A percentile compares a stretch with the other conserved stretches of the same genome.
phyloP scores from a whole-genome alignment of 1,140 invertebrate species.

The Drosophila pandora region DNA sequence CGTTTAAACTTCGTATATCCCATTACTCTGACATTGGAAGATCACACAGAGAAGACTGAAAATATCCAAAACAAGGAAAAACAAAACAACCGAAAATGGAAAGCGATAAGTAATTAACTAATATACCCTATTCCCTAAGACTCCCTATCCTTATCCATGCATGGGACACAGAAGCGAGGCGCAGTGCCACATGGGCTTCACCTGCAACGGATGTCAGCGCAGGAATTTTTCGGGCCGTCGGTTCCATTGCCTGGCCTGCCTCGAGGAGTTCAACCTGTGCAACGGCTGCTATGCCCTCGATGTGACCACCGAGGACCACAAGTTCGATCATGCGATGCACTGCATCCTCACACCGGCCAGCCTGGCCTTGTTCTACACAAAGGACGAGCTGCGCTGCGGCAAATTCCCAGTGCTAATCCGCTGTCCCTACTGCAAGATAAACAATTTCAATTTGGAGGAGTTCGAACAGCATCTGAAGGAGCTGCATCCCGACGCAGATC shows the following conservation, averaged over 20 bases:
- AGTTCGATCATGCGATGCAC: slow-evolving; percentile 30
- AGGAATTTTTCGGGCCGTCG: slow-evolving; percentile 23
- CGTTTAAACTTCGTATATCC: neutral
- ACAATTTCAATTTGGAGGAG: slow-evolving; percentile 21
- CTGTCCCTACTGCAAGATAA: slow-evolving; percentile 16
- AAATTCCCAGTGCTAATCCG: slow-evolving; percentile 1
- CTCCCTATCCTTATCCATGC: neutral
- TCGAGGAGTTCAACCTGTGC: slow-evolving; percentile 20
- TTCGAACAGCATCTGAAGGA: slow-evolving; percentile 3
- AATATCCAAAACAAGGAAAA: neutral
- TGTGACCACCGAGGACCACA: slow-evolving; percentile 30
- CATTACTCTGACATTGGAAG: neutral
- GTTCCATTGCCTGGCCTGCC: slow-evolving; percentile 24
- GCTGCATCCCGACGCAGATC: slow-evolving; percentile 16
- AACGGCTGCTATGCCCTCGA: slow-evolving; percentile 21
- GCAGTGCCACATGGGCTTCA: slow-evolving; percentile 18
- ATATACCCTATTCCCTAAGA: neutral
- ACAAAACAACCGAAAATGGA: neutral
- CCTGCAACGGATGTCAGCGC: slow-evolving; percentile 19
- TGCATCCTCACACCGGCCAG: slow-evolving; percentile 19
- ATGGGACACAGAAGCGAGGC: neutral
- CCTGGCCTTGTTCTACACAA: neutral
- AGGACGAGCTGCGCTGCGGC: neutral
- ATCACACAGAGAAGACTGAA: neutral
- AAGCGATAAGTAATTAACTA: slow-evolving; percentile 1